Base-by-base conservation (phyloP, 1,140 invertebrate genomes). In the Uloborus diversus region DNA sequence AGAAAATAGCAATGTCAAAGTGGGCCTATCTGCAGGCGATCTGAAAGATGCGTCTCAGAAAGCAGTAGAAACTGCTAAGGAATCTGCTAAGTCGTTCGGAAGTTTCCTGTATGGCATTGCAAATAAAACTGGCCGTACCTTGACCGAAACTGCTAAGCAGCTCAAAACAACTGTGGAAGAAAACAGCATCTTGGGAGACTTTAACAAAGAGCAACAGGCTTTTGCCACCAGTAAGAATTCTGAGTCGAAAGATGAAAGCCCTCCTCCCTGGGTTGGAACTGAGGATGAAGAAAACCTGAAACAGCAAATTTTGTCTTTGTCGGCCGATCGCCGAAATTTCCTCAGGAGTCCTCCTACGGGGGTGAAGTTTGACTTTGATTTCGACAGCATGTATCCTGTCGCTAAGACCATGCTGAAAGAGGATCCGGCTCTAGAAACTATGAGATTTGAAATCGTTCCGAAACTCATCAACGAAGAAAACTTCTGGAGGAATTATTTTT, bases 401-500 rank as follows among this genome's bases (percentile, higher is more conserved):
- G 97, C 97, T 64, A 91, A 95, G 88, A 94, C 95, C 82, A 96
- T 97, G 83, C 92, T 99, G 86, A 92, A 93, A 83, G 92, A 97
- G 86, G 97, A 99, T 89, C 92, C 94, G 66, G 96, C 97, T 88
- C 90, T 99, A 82, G 93, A 97, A 88, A 94, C 95, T 88, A 98
- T 99, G 96, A 93, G 98, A 88, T 99, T 98, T 90, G 95, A 98
- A 87, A 90, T 99, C 82, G 98, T 99, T 84, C 97, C 98, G 82
- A 99, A 99, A 94, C 91, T 96, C 85, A 95, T 99, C 84, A 96
- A 92, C 85, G 98, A 99, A 89, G 96, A 99, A 88, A 94, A 94
- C 85, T 99, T 99, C 89, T 99, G 97, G 98, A 91, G 96, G 84
- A 99, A 99, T 89, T 99, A 99, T 87, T 99, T 99, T 89, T 99